phyloP scores from a whole-genome alignment of 2,113 vertebrate species.

The Nesoenas mayeri region DNA sequence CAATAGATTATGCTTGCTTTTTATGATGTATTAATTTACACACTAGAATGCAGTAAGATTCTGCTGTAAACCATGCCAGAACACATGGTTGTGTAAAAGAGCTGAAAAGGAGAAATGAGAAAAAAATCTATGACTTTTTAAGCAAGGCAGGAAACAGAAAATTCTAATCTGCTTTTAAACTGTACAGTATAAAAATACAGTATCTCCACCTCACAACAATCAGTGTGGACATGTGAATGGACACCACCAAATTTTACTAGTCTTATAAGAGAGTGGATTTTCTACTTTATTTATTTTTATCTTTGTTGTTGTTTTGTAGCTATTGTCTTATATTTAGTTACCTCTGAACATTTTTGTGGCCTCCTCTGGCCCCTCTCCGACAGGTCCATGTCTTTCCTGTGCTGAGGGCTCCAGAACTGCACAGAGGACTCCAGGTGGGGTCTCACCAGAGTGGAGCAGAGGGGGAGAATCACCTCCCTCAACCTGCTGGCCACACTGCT shows the following conservation, averaged over 20 bases:
- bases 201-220: neutral
- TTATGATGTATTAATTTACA: neutral
- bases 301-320: neutral
- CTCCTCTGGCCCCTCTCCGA: no score
- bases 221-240: neutral
- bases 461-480: no score
- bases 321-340: neutral
- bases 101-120: neutral
- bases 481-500: no score
- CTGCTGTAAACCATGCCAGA: neutral
- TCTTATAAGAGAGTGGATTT: neutral
- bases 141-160: neutral
- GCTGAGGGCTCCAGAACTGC: no score
- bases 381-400: no score
- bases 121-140: neutral
- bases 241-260: neutral
- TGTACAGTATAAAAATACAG: neutral
- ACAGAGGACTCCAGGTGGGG: no score
- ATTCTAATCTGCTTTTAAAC: neutral
- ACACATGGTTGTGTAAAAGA: neutral
- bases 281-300: neutral
- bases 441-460: no score
- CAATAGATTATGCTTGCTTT: constrained; percentile 8
- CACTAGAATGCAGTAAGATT: neutral
- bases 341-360: no score